Base-by-base conservation (phyloP, 2,888 invertebrate species). In the Megamerina dolium region DNA sequence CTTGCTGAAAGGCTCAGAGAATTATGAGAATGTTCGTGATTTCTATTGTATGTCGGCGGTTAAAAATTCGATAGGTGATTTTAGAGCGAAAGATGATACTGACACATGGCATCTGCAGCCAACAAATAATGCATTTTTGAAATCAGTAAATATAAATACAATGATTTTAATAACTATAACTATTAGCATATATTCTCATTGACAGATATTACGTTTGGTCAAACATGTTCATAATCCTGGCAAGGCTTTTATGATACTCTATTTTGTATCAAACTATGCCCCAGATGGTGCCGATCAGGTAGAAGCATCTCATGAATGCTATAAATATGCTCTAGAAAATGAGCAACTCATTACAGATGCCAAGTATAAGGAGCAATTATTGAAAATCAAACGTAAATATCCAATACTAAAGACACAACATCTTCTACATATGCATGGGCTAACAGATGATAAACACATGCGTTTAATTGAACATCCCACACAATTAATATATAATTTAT, bases 231-330 rank as follows among this genome's bases (percentile, higher is more conserved):
- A 60, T 12, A 64, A 55, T 50, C 56, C 58, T 6, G 59, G 59
- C 4, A 71, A 66, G 45, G 63, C 61, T 3, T 60, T 72, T 20
- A 52, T 64, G 13, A 68, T 70, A 41, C 55, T 72, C n/a, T 72
- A 72, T 47, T 68, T 62, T 51, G 66, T 68, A 4, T 59, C 64
- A 1, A 68, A 63, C 46, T 64, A 70, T 52, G 66, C 73, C 0
- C 67, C 70, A 0, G 64, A 68, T 26, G 72, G 72, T 0, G 69
- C 66, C 2, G 72, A 72, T 58, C 68, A 70, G 52, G 70, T 72
- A 5, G 72, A 72, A 47, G 70, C 73, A 3, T 61, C 64, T 2
- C 62, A 60, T 36, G 71, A 70, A 46, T 72, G 72, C 41, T 72
- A 66, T 56, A 67, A 66, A 37, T 72, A 61, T 48, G 64, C 63